Base-by-base conservation (phyloP, 2,113 vertebrate genomes). In the Nettapus auritus region DNA sequence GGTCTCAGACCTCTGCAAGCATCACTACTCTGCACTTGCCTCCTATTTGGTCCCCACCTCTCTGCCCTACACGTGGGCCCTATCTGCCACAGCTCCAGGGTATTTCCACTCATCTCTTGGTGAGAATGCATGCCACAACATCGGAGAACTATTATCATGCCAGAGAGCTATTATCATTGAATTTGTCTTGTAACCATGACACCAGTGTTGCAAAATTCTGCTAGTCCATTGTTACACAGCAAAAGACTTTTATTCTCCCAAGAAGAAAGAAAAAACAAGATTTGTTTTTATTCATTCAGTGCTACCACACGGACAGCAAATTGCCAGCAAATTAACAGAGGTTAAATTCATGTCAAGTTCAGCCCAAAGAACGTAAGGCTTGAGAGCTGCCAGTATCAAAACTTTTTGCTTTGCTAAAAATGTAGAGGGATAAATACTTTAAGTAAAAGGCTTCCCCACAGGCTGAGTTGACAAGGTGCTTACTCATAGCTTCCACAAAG, bases 171-270 rank as follows among this genome's bases (percentile, higher is more conserved):
- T 75, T 89, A 73, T 28, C 36, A 78, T 44, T 64, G 29, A 79
- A 82, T 89, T 90, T 93, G 59, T 59, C 78, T 87, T 88, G 82
- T 89, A 95, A 96, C 89, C 79, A 87, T 71, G 75, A 97, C 87
- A 94, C 63, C 89, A 83, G 55, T 40, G 63, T 23, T 1, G 1
- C 55, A 89, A 91, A 91, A 83, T 74, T 67, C 59, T 6, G 31
- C 36, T 74, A 74, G 15, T 42, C 75, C 62, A 40, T 26, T 93
- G 84, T 89, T 46, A 82, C 15, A 60, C 9, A 85, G 52, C 36
- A 90, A 81, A 73, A 74, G 31, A 6, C 11, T 69, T 77, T 34
- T 50, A 52, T 40, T 60, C 44, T 71, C 42, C 9, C 60, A 6
- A 34, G 21, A 46, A 17, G 20, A 28, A 46, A 13, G 38, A 18